Conservation (phyloP, 2,888 invertebrate genomes). For the Aplocera efformata region DNA sequence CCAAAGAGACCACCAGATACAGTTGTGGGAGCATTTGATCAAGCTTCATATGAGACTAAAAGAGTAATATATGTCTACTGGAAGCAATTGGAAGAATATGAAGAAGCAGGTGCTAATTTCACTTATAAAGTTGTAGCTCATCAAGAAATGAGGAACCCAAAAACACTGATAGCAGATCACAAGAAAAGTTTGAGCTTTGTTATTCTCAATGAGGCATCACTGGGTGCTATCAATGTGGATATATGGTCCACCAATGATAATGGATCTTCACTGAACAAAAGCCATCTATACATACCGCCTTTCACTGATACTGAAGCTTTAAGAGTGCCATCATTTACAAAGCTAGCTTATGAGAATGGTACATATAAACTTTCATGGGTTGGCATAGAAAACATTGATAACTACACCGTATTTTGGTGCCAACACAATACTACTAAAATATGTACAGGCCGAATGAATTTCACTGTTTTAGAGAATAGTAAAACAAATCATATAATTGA, state of each 20-base stretch:
- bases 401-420: slow-evolving; percentile 93
- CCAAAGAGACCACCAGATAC: slow-evolving; percentile 86
- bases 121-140: slow-evolving; percentile 81
- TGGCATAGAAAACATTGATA: slow-evolving; percentile 75
- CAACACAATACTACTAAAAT: slow-evolving; percentile 62
- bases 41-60: slow-evolving; percentile 71
- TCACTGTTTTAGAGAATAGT: slow-evolving; percentile 52
- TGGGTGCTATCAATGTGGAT: slow-evolving; percentile 67
- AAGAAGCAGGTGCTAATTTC: slow-evolving; percentile 88
- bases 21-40: slow-evolving; percentile 87
- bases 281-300: slow-evolving; percentile 82
- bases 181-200: slow-evolving; percentile 82
- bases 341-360: slow-evolving; percentile 86
- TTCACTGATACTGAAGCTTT: slow-evolving; percentile 68
- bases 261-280: slow-evolving; percentile 79
- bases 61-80: slow-evolving; percentile 88
- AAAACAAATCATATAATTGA: slow-evolving; percentile 80
- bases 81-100: slow-evolving; percentile 85
- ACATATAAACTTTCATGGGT: slow-evolving; percentile 89
- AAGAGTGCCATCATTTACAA: slow-evolving; percentile 81
- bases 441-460: slow-evolving; percentile 79
- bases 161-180: slow-evolving; percentile 62
- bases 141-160: slow-evolving; percentile 48
- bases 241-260: slow-evolving; percentile 82
- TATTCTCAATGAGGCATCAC: slow-evolving; percentile 74